Evolutionary conservation across 2,113 vertebrate genomes (phyloP), one percentile per base, ranked within the genome.

Genomic region (Ciconia boyciana): DNA sequence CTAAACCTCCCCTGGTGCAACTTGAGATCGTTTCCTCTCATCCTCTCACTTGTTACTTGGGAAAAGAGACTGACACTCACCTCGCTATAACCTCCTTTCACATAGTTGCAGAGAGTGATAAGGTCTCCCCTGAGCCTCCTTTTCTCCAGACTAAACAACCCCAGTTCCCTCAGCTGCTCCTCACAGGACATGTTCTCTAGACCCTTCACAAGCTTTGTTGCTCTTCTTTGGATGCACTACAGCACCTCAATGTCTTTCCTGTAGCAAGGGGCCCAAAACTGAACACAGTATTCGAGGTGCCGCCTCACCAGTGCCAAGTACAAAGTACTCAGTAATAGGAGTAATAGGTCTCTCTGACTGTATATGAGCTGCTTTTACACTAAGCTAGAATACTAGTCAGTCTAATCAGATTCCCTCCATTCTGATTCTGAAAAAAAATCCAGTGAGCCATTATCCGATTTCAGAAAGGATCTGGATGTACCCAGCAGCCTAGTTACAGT

Each of bases 241-340:
- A 78, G n/a, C 36, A 70, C 6, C 22, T 61, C 34, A 41, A 0
- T 54, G 13, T 58, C 48, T 11, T 51, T 32, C 17, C 24, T 76
- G 41, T 41, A 70, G 8, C 31, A 9, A 74, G 32, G 4, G 29
- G 26, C 15, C 49, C 46, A 54, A 44, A 82, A 71, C 24, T 71
- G 69, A n/a, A 48, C 13, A 44, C 5, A 7, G 24, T 8, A 31
- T 13, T 65, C 0, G 0, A 66, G 14, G 2, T 84, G 36, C 1
- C 1, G 16, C 17, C 34, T 89, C 60, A 81, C 17, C n/a, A 55
- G 25, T 43, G n/a, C 39, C 10, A 0, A 32, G 10, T 60, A 79
- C 29, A 22, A 78, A 43, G 21, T 54, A 43, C 10, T 80, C 8
- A 1, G 11, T 61, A 54, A 55, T 10, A 79, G 46, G 13, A 93